phyloP scores from a whole-genome alignment of 2,797 vertebrate species.

The Rhinogobio ventralis region DNA sequence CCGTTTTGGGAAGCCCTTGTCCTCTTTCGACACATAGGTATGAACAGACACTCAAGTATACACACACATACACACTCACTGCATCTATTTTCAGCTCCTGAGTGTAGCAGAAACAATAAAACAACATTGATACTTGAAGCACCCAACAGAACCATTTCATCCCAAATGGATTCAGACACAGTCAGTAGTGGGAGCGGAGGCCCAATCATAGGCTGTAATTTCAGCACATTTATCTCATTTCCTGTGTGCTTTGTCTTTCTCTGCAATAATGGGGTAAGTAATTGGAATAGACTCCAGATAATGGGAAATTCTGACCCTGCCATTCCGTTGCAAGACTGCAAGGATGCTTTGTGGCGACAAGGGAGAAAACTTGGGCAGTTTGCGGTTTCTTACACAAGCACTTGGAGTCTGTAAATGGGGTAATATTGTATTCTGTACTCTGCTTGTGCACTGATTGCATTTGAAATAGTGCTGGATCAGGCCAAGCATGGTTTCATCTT shows the following conservation, averaged over 20 bases:
- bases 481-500: conserved; percentile 44
- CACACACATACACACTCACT: conserved; percentile 16
- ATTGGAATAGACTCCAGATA: conserved; percentile 72
- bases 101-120: conserved; percentile 61
- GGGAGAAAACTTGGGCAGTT: conserved; percentile 60
- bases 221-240: conserved; percentile 78
- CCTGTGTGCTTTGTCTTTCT: conserved; percentile 75
- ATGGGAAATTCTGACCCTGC: conserved; percentile 69
- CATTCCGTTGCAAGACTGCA: conserved; percentile 64
- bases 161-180: conserved; percentile 70
- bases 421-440: conserved; percentile 42
- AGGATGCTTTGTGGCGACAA: conserved; percentile 64
- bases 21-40: neutral
- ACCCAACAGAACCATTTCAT: conserved; percentile 61
- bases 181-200: conserved; percentile 66
- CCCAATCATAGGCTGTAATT: conserved; percentile 75
- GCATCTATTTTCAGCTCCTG: conserved; percentile 38
- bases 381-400: conserved; percentile 61
- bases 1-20: conserved; percentile 38
- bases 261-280: conserved; percentile 72
- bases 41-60: conserved; percentile 22
- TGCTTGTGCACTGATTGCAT: conserved; percentile 41
- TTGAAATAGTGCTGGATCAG: conserved; percentile 53
- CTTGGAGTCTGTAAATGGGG: conserved; percentile 58
- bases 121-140: conserved; percentile 65